A percentile compares a stretch with the other conserved stretches of the same genome.
Conservation (phyloP, 1,140 invertebrate species). For the Oryctes rhinoceros region DNA sequence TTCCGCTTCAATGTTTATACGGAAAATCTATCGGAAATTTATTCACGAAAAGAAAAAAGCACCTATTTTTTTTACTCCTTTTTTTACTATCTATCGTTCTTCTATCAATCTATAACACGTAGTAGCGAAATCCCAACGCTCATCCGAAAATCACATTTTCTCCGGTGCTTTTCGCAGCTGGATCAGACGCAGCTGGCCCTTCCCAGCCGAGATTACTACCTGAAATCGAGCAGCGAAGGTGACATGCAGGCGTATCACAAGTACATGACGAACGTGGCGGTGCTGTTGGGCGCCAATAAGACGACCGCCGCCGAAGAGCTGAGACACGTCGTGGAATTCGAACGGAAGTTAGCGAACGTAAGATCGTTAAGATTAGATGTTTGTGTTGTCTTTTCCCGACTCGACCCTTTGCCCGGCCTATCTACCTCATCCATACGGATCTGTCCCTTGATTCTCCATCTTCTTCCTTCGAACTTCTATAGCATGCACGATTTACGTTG, state of each 20-base stretch:
- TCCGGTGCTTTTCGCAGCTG: conserved; percentile 65
- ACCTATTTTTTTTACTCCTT: too few relatives aligned
- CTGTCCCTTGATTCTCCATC: too few relatives aligned
- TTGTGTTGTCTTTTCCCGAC: neutral
- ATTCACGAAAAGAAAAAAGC: too few relatives aligned
- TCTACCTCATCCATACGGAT: too few relatives aligned
- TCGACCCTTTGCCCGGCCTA: neutral
- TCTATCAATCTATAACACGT: too few relatives aligned
- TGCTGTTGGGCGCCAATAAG: conserved; percentile 76
- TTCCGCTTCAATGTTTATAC: neutral
- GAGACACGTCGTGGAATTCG: conserved; percentile 75
- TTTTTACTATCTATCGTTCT: too few relatives aligned
- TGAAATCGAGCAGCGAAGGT: conserved; percentile 73
- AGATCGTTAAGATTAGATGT: conserved; percentile 49
- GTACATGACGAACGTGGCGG: conserved; percentile 81
- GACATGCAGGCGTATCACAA: conserved; percentile 78
- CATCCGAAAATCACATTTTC: neutral
- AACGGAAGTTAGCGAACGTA: conserved; percentile 82
- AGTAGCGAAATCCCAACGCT: neutral
- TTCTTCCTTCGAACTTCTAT: too few relatives aligned
- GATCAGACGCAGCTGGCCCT: conserved; percentile 83
- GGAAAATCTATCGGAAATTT: too few relatives aligned
- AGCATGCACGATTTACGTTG: too few relatives aligned
- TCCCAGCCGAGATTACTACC: conserved; percentile 83
- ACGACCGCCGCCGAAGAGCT: conserved; percentile 71